A percentile compares a stretch with the other conserved stretches of the same genome.
These are phyloP conservation scores for Achatina immaculata DNA, from an alignment of 1,140 invertebrate genomes.

Conservation along the genomic window DNA sequence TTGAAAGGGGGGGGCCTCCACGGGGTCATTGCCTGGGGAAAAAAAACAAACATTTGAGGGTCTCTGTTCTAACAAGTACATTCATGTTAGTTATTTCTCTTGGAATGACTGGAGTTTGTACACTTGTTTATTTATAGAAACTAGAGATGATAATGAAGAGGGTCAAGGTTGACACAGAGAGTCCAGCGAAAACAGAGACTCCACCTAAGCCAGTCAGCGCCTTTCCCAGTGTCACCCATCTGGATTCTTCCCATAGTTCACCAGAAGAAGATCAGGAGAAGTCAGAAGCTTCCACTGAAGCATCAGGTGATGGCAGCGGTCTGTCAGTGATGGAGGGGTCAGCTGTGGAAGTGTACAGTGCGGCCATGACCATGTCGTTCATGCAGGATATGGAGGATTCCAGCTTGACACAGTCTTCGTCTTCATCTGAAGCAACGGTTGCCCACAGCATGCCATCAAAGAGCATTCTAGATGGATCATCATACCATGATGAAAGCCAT, in stretches of 20 bases:
- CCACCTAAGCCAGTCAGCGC: constrained; percentile 43
- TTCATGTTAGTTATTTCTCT: too few species aligned
- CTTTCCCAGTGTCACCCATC: constrained; percentile 45
- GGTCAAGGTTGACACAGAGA: constrained; percentile 59
- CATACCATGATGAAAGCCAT: constrained; percentile 12
- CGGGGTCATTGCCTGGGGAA: too few species aligned
- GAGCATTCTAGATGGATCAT: constrained; percentile 7
- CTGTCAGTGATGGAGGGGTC: background rate
- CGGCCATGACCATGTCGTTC: constrained; percentile 15
- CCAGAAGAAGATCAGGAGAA: constrained; percentile 26
- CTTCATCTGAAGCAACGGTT: background rate
- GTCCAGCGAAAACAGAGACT: constrained; percentile 25
- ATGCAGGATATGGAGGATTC: constrained; percentile 4
- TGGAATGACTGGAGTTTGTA: too few species aligned
- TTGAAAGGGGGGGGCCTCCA: too few species aligned
- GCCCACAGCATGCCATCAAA: constrained; percentile 21
- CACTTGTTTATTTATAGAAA: constrained; percentile 52
- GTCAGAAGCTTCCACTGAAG: constrained; percentile 1
- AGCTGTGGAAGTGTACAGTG: constrained; percentile 14
- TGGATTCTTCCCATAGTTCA: constrained; percentile 32
- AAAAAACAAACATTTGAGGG: too few species aligned
- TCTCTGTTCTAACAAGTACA: too few species aligned
- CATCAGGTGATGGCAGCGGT: background rate
- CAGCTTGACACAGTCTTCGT: background rate
- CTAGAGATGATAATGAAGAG: constrained; percentile 70